Evolutionary conservation across 2,113 vertebrate genomes (phyloP).

Genomic region (Raja brachyura): DNA sequence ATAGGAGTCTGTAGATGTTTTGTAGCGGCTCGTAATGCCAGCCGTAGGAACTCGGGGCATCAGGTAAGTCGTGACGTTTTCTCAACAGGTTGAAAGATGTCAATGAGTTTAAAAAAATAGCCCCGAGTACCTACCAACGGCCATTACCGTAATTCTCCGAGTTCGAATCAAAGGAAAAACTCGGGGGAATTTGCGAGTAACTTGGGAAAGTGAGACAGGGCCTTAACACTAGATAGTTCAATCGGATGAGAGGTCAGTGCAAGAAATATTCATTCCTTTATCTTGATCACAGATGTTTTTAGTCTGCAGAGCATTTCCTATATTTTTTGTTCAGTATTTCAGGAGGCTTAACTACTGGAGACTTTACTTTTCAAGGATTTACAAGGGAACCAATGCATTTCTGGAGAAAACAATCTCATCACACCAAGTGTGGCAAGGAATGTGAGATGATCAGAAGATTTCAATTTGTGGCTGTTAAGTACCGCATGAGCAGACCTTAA

Average conservation of each 20-base stretch:
- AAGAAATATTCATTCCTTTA: not conserved
- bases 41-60: too few species aligned
- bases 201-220: too few species aligned
- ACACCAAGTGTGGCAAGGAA: not conserved
- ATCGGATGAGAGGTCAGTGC: not conserved
- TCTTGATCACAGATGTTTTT: not conserved
- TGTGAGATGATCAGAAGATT: not conserved
- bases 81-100: too few species aligned
- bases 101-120: too few species aligned
- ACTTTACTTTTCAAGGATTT: not conserved
- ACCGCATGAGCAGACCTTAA: not conserved
- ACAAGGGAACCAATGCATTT: not conserved
- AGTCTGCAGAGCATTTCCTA: not conserved
- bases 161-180: too few species aligned
- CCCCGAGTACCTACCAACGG: too few species aligned
- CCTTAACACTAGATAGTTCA: not conserved
- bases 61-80: too few species aligned
- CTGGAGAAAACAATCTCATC: not conserved
- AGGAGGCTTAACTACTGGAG: not conserved
- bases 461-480: not conserved
- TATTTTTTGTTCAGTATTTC: not conserved
- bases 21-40: too few species aligned
- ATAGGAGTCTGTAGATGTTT: too few species aligned
- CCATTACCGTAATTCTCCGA: too few species aligned
- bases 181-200: too few species aligned